Base-by-base conservation (phyloP, 2,797 vertebrate species). In the Serranus cabrilla region DNA sequence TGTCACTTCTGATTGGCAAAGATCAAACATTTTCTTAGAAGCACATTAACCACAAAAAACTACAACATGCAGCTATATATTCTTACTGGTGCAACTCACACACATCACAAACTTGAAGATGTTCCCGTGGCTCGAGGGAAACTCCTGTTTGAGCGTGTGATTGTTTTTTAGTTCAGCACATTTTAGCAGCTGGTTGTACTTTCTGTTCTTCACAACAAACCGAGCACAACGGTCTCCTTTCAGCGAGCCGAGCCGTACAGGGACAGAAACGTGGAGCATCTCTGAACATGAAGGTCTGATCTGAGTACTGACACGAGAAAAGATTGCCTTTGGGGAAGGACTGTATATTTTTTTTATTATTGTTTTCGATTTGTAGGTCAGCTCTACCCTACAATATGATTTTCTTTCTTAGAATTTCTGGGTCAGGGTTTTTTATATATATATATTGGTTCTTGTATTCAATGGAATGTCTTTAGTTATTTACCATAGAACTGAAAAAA, bases 181-280 rank as follows among this genome's bases (percentile, higher is more conserved):
- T 78, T 82, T 54, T 51, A 67, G 21, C 7, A 72, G 34, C 45
- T 39, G 45, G 21, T 59, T 59, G 43, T 39, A 60, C 63, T 60
- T 57, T 77, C 37, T 55, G 54, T 39, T 37, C 23, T 56, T 72
- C 11, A 78, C n/a, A 65, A 76, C 49, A 60, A 61, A 25, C 27
- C 14, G 11, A 76, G 34, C 18, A 89, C 69, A 89, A 63, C 61
- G 43, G 13, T 20, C 52, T 46, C 60, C 71, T 66, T 86, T 87
- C 55, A 84, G 27, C 13, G 8, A 59, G 43, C 9, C 20, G 43
- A 42, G 57, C 21, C 11, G 1, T 1, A 17, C 21, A 18, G 3
- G 31, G 34, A 58, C 31, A 40, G 11, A 2, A 18, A 57, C 0
- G 5, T 56, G 40, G 46, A 57, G 61, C 31, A 31, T 42, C 39